A percentile compares a stretch with the other conserved stretches of the same genome.
Conservation (phyloP, 2,113 vertebrate genomes). For the Mormyrus lacerda region DNA sequence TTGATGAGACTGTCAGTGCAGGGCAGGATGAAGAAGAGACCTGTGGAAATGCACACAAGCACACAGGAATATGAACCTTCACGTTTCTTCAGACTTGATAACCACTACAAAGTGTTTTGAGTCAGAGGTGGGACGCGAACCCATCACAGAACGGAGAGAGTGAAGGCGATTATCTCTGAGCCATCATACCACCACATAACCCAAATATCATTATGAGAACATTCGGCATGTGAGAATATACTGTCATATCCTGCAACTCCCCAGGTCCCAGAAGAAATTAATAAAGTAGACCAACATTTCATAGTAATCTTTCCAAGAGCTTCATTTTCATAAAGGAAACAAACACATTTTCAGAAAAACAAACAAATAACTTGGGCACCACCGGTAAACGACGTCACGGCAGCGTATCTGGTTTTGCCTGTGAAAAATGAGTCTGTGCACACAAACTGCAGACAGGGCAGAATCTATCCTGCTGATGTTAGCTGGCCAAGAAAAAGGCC, state of each 20-base stretch:
- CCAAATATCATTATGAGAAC: neutral
- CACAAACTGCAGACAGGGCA: neutral
- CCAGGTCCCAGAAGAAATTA: neutral
- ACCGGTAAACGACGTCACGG: neutral
- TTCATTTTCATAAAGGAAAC: neutral
- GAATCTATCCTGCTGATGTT: neutral
- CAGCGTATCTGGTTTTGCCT: neutral
- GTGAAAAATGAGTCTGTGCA: neutral
- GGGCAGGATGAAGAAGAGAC: slow-evolving; percentile 86
- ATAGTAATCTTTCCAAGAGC: neutral
- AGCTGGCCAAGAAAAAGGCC: neutral
- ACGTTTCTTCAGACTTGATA: neutral
- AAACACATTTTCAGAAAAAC: no score
- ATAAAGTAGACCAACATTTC: neutral
- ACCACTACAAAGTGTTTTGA: neutral
- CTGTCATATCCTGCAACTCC: neutral
- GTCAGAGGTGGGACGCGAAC: neutral
- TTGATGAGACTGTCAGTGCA: slow-evolving; percentile 96
- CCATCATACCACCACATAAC: neutral
- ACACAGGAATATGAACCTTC: neutral
- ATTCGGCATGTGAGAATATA: neutral
- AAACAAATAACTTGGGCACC: neutral
- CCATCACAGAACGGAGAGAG: neutral
- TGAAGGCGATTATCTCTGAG: neutral
- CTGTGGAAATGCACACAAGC: slow-evolving; percentile 47